Evolutionary conservation across 2,797 vertebrate species (phyloP).

Genomic region (Rhinatrema bivittatum): DNA sequence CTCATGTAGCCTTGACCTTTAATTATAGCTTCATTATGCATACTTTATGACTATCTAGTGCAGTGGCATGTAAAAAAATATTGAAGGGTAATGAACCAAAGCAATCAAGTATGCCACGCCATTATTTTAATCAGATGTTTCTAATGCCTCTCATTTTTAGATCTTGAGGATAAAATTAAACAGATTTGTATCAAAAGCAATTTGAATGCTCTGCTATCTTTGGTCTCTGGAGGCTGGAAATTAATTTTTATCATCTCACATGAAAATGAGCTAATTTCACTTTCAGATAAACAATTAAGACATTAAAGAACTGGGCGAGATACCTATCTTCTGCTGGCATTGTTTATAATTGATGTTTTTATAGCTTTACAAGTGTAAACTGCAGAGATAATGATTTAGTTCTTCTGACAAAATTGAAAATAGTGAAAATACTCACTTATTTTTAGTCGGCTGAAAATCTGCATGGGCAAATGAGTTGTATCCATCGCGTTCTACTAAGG

Average conservation of each 20-base stretch:
- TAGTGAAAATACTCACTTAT: too few relatives aligned
- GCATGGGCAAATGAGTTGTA: too few relatives aligned
- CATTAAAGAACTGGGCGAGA: constrained; percentile 14
- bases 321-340: not conserved
- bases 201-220: not conserved
- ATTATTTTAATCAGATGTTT: constrained; percentile 24
- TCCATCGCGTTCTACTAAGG: too few relatives aligned
- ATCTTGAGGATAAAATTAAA: constrained; percentile 28
- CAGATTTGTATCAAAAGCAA: constrained; percentile 9
- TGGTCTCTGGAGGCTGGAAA: constrained; percentile 13
- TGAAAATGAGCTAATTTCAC: constrained; percentile 2
- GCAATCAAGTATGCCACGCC: not conserved
- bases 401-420: too few relatives aligned
- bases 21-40: not conserved
- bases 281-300: constrained; percentile 3
- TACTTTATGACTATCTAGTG: not conserved
- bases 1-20: constrained; percentile 4
- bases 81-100: constrained; percentile 3
- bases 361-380: constrained; percentile 6
- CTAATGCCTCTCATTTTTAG: constrained; percentile 19
- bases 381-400: not conserved
- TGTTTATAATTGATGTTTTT: constrained; percentile 2
- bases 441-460: too few relatives aligned
- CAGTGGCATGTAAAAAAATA: not conserved
- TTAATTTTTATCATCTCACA: constrained; percentile 1